Conservation (phyloP, 2,113 vertebrate genomes). For the Ammodytes marinus region DNA sequence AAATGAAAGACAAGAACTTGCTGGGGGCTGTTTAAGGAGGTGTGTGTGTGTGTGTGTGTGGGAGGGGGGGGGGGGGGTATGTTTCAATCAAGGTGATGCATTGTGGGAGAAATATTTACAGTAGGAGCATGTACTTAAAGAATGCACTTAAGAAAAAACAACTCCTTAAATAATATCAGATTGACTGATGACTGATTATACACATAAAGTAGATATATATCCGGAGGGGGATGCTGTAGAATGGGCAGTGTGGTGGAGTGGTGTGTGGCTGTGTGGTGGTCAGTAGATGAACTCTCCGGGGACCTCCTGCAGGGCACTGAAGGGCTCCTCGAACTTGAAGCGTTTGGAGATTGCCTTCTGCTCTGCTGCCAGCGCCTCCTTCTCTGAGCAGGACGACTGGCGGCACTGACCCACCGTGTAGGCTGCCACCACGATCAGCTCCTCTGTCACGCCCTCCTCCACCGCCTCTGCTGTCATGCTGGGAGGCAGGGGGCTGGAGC, state of each 20-base stretch:
- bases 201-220: slow-evolving; percentile 4
- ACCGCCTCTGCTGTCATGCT: neutral
- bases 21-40: neutral
- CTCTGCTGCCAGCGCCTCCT: slow-evolving; percentile 86
- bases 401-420: slow-evolving; percentile 93
- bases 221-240: neutral
- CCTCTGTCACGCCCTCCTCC: slow-evolving; percentile 84
- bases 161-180: slow-evolving; percentile 35
- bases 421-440: slow-evolving; percentile 91
- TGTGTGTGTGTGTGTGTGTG: neutral
- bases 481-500: neutral
- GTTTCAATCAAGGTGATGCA: slow-evolving; percentile 7
- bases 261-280: slow-evolving; percentile 44
- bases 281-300: slow-evolving; percentile 94
- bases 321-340: slow-evolving; percentile 94
- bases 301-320: slow-evolving; percentile 89
- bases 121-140: neutral
- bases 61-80: neutral
- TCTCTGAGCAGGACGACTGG: slow-evolving; percentile 88
- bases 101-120: neutral
- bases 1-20: slow-evolving; percentile 10
- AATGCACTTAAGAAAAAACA: slow-evolving; percentile 27
- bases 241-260: neutral
- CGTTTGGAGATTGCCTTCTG: slow-evolving; percentile 93
- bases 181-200: slow-evolving; percentile 32